Conservation (phyloP, 2,113 vertebrate species). For the Cricetomys ansorgei region DNA sequence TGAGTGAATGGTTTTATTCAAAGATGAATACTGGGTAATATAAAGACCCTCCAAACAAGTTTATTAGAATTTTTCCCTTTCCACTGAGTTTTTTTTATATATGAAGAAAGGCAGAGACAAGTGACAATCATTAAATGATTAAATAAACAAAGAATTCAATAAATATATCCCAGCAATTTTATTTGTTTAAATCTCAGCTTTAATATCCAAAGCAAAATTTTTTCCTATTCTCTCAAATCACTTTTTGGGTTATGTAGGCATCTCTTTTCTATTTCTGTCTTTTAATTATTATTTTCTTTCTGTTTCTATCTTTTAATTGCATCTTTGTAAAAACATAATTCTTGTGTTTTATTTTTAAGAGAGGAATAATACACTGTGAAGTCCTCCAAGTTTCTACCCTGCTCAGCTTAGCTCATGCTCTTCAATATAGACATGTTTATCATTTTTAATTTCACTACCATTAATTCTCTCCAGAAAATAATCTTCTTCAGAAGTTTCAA, state of each 20-base stretch:
- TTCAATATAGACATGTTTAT: background rate
- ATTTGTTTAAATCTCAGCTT: conserved; percentile 37
- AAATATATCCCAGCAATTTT: conserved; percentile 36
- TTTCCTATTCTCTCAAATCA: conserved; percentile 20
- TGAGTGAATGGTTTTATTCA: background rate
- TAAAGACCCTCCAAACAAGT: background rate
- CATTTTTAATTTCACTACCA: conserved; percentile 52
- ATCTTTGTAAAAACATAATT: background rate
- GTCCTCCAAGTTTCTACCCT: background rate
- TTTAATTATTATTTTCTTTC: background rate
- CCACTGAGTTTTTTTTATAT: conserved; percentile 12
- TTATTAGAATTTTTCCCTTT: background rate
- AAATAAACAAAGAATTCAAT: conserved; percentile 7
- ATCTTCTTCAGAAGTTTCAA: background rate
- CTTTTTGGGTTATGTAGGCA: background rate
- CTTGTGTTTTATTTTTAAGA: conserved; percentile 31
- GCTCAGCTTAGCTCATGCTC: background rate
- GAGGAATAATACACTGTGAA: background rate
- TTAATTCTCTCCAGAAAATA: conserved; percentile 61
- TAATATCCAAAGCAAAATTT: conserved; percentile 9
- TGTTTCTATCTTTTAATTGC: background rate
- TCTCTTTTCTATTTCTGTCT: background rate
- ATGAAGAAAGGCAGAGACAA: conserved; percentile 14
- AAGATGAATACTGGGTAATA: conserved; percentile 22
- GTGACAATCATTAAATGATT: background rate